Conservation (phyloP, 2,113 vertebrate genomes). For the Crocuta crocuta region DNA sequence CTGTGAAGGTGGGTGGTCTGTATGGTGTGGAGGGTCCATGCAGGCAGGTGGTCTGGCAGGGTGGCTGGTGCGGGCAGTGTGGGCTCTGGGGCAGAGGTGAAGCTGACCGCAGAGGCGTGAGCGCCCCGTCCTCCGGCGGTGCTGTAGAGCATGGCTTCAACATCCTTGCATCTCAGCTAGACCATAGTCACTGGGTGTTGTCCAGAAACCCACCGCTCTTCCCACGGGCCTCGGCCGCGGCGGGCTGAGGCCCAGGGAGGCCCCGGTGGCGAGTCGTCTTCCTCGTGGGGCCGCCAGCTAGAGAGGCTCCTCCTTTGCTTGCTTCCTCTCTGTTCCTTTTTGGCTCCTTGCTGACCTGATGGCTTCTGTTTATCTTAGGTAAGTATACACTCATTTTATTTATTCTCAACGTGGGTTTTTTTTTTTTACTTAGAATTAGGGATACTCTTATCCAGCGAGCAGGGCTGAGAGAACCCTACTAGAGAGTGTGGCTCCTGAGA, state of each 20-base stretch:
- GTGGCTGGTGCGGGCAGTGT: not conserved
- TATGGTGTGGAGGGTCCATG: too few relatives aligned
- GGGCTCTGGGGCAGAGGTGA: not conserved
- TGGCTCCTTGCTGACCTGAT: not conserved
- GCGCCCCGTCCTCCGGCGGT: not conserved
- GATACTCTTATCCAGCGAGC: not conserved
- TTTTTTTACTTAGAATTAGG: not conserved
- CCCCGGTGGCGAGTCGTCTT: not conserved
- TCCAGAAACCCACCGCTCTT: too few relatives aligned
- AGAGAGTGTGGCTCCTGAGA: not conserved
- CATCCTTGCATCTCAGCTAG: not conserved
- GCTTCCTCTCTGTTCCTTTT: not conserved
- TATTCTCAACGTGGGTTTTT: not conserved
- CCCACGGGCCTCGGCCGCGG: not conserved
- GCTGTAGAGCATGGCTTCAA: not conserved
- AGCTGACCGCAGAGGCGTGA: not conserved
- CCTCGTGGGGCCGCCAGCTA: not conserved
- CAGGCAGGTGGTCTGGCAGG: not conserved
- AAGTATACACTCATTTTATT: not conserved
- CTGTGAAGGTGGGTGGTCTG: not conserved
- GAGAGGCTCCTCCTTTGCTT: not conserved
- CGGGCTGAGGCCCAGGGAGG: not conserved
- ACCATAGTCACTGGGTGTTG: rapidly evolving
- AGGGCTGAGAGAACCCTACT: not conserved
- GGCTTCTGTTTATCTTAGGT: not conserved